Base-by-base conservation (phyloP, 2,888 invertebrate genomes). In the Rugalucina vietnamica region DNA sequence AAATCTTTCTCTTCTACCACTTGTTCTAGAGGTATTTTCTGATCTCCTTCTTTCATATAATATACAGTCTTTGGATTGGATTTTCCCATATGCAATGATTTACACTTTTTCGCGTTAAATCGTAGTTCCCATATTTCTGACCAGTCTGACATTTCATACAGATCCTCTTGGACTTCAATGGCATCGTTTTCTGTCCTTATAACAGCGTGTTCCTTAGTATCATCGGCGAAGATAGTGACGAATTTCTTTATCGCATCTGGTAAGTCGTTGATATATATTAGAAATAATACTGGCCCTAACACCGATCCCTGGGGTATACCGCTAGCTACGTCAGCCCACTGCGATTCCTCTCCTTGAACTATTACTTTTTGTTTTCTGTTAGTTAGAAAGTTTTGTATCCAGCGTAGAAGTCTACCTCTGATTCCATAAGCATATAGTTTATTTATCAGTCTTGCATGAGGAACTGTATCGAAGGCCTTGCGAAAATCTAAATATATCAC, bases 231-330 rank as follows among this genome's bases (percentile, higher is more conserved):
- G 4, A 79, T 32, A 21, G 43, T 54, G 10, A 54, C 43, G 18
- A 29, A 49, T 32, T 39, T 49, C n/a, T 27, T 24, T 10, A 43
- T 50, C 1, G 5, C 34, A 12, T 81, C 54, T 1, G 49, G 75
- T 37, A 81, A 43, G 29, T 76, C 76, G 36, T 81, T 76, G 14
- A 81, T 71, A 57, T 49, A 82, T 0, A 79, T 73, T 29, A 73
- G 34, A 36, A 79, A 79, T 18, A 70, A 50, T 12, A 57, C 50
- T 5, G 70, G 81, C 8, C 76, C 76, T 1, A 81, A 24, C 0
- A 81, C 76, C 12, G 32, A 49, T 21, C 81, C 81, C 21, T 81
- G 76, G n/a, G n/a, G n/a, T 21, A 81, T 69, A 32, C 81, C 81
- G 36, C 81, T 81, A 0, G 50, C 39, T n/a, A 81, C 76, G n/a